These are phyloP conservation scores for Acanthisitta chloris DNA, from an alignment of 2,113 vertebrate genomes.

Conservation along the genomic window DNA sequence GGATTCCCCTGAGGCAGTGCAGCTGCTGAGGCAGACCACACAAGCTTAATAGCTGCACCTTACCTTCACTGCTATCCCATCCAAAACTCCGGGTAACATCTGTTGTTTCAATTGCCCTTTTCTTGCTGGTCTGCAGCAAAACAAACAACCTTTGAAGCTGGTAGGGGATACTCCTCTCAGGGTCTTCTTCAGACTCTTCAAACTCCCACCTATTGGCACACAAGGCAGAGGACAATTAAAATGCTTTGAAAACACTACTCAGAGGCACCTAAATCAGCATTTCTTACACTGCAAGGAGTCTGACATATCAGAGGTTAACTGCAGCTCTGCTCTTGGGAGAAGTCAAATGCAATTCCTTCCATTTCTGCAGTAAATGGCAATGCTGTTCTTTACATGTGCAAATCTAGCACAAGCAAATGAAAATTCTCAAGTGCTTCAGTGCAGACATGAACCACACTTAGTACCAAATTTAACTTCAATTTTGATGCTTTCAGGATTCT, in stretches of 20 bases:
- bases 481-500: not conserved
- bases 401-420: not conserved
- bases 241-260: not conserved
- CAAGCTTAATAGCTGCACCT: not conserved
- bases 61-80: constrained; percentile 99
- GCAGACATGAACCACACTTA: not conserved
- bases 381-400: not conserved
- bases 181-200: constrained; percentile 95
- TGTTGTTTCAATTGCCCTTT: constrained; percentile 97
- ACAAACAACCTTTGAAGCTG: constrained; percentile 97
- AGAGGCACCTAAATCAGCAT: not conserved
- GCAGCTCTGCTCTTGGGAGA: not conserved
- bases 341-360: not conserved
- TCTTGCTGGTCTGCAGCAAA: constrained; percentile 96
- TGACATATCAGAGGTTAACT: not conserved
- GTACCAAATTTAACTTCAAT: not conserved
- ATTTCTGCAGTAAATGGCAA: not conserved
- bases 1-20: not conserved
- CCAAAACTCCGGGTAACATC: constrained; percentile 97
- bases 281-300: not conserved
- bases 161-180: constrained; percentile 94
- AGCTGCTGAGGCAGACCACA: not conserved
- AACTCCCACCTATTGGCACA: constrained; percentile 90
- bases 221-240: not conserved
- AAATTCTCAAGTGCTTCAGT: not conserved